phyloP scores from a whole-genome alignment of 2,888 invertebrate species.

The Brenthis daphne region DNA sequence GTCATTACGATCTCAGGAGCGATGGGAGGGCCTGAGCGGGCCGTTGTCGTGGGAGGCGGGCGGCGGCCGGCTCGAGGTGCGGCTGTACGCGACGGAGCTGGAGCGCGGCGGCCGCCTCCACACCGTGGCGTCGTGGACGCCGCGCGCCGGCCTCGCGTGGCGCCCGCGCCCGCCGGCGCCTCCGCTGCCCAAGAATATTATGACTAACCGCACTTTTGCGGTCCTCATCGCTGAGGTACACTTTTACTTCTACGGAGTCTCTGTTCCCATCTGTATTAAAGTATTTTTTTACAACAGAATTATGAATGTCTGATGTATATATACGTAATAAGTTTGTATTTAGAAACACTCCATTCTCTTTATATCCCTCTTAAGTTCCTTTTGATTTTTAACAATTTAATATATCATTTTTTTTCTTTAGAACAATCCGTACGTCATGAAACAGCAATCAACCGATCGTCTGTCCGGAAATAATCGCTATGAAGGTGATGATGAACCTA shows the following conservation, averaged over 20 bases:
- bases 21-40: conserved; percentile 32
- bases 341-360: too few species aligned
- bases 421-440: conserved; percentile 95
- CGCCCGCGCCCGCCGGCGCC: conserved; percentile 49
- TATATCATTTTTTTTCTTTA: conserved; percentile 56
- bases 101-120: conserved; percentile 57
- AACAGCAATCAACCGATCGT: conserved; percentile 84
- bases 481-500: conserved; percentile 83
- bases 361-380: too few species aligned
- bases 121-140: conserved; percentile 57
- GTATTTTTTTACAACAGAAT: too few species aligned
- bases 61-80: conserved; percentile 53
- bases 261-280: neutral
- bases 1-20: conserved; percentile 1
- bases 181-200: conserved; percentile 56
- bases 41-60: conserved; percentile 54
- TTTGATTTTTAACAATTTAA: too few species aligned
- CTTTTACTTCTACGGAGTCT: neutral
- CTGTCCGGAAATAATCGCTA: conserved; percentile 90
- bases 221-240: conserved; percentile 62
- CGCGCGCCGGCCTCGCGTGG: conserved; percentile 56
- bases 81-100: conserved; percentile 62
- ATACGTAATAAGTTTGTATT: too few species aligned
- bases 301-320: too few species aligned
- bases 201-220: conserved; percentile 70